Conservation (phyloP, 1,140 invertebrate genomes). For the Diabrotica virgifera region DNA sequence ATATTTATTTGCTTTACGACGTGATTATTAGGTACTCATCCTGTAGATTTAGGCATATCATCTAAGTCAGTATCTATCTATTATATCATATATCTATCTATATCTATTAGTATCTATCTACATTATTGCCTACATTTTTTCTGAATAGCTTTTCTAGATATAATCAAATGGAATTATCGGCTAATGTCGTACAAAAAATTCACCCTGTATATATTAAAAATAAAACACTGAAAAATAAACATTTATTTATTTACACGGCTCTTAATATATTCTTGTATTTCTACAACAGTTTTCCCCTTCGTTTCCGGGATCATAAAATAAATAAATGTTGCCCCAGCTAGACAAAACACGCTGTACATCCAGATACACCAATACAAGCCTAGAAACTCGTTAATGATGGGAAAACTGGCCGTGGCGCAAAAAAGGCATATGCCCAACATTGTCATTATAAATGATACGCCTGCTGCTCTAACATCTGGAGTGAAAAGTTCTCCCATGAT, state of each 20-base stretch:
- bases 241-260: not conserved
- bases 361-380: slow-evolving; percentile 6
- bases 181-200: too few relatives aligned
- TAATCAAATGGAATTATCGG: too few relatives aligned
- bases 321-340: not conserved
- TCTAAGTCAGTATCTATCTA: too few relatives aligned
- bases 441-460: slow-evolving; percentile 61
- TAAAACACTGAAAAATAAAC: too few relatives aligned
- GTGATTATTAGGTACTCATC: too few relatives aligned
- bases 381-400: slow-evolving; percentile 1
- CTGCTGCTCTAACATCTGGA: slow-evolving; percentile 69
- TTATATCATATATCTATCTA: too few relatives aligned
- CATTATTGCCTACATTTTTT: too few relatives aligned
- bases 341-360: not conserved
- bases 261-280: slow-evolving; percentile 5
- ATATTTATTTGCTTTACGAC: too few relatives aligned
- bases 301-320: slow-evolving; percentile 10
- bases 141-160: too few relatives aligned
- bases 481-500: slow-evolving; percentile 83
- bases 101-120: too few relatives aligned
- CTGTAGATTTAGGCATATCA: too few relatives aligned
- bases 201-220: too few relatives aligned
- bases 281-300: slow-evolving; percentile 3
- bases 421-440: not conserved
- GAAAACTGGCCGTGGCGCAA: not conserved